Conservation (phyloP, 2,113 vertebrate genomes). For the Solea senegalensis region DNA sequence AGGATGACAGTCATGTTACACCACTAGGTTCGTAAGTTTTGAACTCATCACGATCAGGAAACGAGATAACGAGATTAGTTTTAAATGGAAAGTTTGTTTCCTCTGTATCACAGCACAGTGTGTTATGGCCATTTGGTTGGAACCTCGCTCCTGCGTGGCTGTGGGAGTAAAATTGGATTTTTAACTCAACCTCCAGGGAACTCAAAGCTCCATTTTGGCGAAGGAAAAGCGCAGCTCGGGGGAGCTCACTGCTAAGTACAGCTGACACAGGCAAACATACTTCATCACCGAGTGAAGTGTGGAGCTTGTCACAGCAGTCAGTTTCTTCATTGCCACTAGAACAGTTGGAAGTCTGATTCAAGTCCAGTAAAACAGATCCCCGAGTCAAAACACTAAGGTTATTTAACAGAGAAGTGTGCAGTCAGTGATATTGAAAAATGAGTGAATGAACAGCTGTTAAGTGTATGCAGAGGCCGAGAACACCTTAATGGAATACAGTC, state of each 20-base stretch:
- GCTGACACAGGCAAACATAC: slow-evolving; percentile 1
- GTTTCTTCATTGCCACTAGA: neutral
- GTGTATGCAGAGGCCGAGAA: too few relatives aligned
- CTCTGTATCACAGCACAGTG: neutral
- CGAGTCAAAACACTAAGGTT: too few relatives aligned
- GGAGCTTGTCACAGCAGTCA: neutral
- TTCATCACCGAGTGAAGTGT: slow-evolving; percentile 1
- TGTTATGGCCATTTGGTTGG: neutral
- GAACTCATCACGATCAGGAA: neutral
- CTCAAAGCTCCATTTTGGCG: neutral
- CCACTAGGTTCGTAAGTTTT: neutral
- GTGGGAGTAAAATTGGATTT: neutral
- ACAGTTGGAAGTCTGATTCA: too few relatives aligned
- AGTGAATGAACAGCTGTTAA: too few relatives aligned
- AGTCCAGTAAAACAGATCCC: too few relatives aligned
- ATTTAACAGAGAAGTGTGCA: too few relatives aligned
- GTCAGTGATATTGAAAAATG: too few relatives aligned
- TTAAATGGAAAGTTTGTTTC: neutral
- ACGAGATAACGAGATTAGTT: neutral
- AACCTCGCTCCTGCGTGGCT: neutral
- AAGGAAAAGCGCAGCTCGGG: neutral
- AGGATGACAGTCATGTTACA: neutral
- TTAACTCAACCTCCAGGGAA: slow-evolving; percentile 1
- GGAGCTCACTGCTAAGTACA: slow-evolving; percentile 7
- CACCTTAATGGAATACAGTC: too few relatives aligned